Base-by-base conservation (phyloP, 2,113 vertebrate genomes). In the Synodontis membranacea region DNA sequence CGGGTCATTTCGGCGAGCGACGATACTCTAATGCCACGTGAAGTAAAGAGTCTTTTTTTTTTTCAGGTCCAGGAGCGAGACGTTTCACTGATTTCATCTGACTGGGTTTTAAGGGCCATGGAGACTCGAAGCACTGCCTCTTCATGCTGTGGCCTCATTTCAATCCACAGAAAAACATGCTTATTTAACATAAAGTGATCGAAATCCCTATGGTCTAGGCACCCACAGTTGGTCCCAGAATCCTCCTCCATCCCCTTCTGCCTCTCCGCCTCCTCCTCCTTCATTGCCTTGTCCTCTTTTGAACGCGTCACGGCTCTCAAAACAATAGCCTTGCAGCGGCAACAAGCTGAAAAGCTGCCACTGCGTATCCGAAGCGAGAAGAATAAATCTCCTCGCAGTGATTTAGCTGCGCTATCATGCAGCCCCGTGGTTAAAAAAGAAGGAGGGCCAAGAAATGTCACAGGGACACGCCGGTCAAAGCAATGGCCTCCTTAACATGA, bases 321-420 rank as follows among this genome's bases (percentile, higher is more conserved):
- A 87, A 93, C 91, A 93, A 91, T 89, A 89, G 88, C 82, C 90
- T 82, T 44, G 10, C 52, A 72, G n/a, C 62, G 89, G 89, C 84
- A 72, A 81, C 85, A 74, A 87, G 34, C 89, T 92, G 91, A 89
- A 90, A 87, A 87, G 89, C 92, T 92, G 92, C 92, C 92, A 93
- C 37, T 42, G 56, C 80, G 75, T 52, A 78, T 88, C 82, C 84
- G 86, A 89, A 85, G 86, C 78, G 88, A 92, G 90, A 90, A 86
- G 89, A 92, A 92, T 92, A 92, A 56, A 93, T 93, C 92, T 91
- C 88, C 88, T 92, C 54, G 82, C 44, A 78, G 88, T 90, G 91
- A 93, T 91, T 74, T 42, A 93, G 90, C 87, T 42, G 68, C 91
- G 90, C 88, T 92, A 91, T 92, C 90, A 82, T 85, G 11, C 83